phyloP scores from a whole-genome alignment of 2,888 invertebrate species.

The Caenorhabditis macrosperma region DNA sequence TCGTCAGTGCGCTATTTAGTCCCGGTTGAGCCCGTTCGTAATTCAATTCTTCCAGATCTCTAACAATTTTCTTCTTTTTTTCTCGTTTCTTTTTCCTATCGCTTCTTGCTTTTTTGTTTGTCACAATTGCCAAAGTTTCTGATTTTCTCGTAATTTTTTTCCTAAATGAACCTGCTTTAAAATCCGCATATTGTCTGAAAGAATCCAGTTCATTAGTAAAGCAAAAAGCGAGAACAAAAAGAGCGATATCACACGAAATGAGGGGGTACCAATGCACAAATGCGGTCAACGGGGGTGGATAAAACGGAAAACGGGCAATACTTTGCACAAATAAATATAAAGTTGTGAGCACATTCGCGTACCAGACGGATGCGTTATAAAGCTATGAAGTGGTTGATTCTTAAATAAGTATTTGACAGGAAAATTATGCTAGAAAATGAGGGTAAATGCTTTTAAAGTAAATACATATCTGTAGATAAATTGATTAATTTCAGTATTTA shows the following conservation, averaged over 20 bases:
- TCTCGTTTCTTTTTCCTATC: constrained; percentile 42
- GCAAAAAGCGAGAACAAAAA: background rate
- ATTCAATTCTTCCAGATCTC: constrained; percentile 1
- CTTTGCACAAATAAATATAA: background rate
- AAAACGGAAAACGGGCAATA: constrained; percentile 12
- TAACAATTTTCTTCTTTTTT: constrained; percentile 11
- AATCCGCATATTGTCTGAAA: background rate
- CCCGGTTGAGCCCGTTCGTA: constrained; percentile 51
- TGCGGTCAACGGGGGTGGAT: constrained; percentile 19
- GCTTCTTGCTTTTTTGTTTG: constrained; percentile 27
- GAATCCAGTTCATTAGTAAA: constrained; percentile 7
- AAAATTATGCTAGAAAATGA: constrained; percentile 37
- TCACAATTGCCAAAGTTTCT: constrained; percentile 15
- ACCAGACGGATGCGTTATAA: constrained; percentile 21
- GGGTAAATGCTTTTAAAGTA: background rate
- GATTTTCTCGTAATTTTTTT: background rate
- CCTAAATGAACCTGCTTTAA: constrained; percentile 22
- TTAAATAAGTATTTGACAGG: constrained; percentile 27
- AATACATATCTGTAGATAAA: background rate
- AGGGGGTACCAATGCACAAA: constrained; percentile 9
- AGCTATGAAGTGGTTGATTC: constrained; percentile 47
- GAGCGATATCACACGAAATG: constrained; percentile 4
- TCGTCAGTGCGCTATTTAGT: constrained; percentile 4
- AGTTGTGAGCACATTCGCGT: background rate
- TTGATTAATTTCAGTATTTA: background rate